phyloP scores from a whole-genome alignment of 2,888 invertebrate species.

The Escarpia spicata region DNA sequence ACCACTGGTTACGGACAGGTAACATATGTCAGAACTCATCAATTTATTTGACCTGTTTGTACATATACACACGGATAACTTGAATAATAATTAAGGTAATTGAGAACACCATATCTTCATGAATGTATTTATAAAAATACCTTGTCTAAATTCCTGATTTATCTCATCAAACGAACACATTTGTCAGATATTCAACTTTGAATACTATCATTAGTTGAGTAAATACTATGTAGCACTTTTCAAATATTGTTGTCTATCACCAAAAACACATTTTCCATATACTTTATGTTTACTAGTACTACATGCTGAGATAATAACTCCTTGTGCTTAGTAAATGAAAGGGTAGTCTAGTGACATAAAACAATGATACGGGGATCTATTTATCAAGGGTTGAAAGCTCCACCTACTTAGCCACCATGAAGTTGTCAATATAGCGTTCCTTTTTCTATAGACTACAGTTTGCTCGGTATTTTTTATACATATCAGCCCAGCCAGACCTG shows the following conservation, averaged over 20 bases:
- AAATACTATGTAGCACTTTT: too few species aligned
- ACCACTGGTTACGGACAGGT: neutral
- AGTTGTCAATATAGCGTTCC: neutral
- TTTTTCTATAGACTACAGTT: neutral
- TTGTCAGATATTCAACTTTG: too few species aligned
- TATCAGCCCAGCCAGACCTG: neutral
- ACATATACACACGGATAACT: too few species aligned
- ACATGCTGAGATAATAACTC: neutral
- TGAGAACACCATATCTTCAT: too few species aligned
- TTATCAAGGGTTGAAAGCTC: neutral
- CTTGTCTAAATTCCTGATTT: too few species aligned
- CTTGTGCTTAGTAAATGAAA: neutral
- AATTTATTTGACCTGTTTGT: too few species aligned
- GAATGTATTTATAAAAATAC: too few species aligned
- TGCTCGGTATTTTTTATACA: neutral
- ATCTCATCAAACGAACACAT: too few species aligned
- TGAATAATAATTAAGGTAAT: too few species aligned
- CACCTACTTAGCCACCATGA: neutral
- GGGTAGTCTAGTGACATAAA: neutral
- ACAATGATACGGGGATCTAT: neutral
- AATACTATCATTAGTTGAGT: too few species aligned
- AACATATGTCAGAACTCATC: neutral
- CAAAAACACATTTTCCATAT: too few species aligned
- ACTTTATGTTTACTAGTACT: neutral
- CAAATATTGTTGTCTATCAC: too few species aligned